Evolutionary conservation across 2,113 vertebrate genomes (phyloP), one percentile per base, ranked within the genome.

Genomic region (Serilophus lunatus): DNA sequence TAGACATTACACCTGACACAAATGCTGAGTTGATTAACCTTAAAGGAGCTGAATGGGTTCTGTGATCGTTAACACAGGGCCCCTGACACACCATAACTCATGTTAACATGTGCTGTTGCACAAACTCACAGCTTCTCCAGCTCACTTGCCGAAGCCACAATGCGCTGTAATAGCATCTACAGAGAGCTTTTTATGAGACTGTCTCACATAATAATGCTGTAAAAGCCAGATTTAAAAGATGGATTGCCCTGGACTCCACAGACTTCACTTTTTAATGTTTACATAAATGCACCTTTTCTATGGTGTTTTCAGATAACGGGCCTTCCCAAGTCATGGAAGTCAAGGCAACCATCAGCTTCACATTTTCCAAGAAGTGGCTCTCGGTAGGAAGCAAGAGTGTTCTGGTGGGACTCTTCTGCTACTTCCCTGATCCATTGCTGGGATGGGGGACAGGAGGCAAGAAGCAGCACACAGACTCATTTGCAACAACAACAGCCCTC

Each of bases 21-120:
- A 98, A 98, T 97, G 98, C 97, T 69, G 94, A 98, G 97, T 98
- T 98, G 98, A 98, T 98, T 98, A 98, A 98, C 98, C 98, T 98
- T 98, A 98, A 97, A 98, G 97, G 97, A 98, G 95, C 97, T 91
- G 97, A 97, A 98, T 98, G 96, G 93, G 95, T 95, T 98, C 95
- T 92, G 91, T 92, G 93, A 97, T 98, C 91, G 85, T 98, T 98
- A 98, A 96, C 97, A 97, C 23, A 4, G 95, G 97, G 96, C 97
- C 96, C 97, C 97, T 97, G 97, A 98, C 97, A 98, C 96, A 59
- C 96, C 95, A 97, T 97, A 98, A 97, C 90, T 98, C 97, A 98
- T 78, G 90, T 92, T 97, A 98, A 96, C 97, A 94, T 96, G 97
- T 97, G 94, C 97, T 95, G 85, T 95, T 96, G 97, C 95, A 97